Percentiles rank a stretch among this genome's conserved stretches.
phyloP scores from a whole-genome alignment of 2,888 invertebrate species.

The Noctuana brunneofusca region DNA sequence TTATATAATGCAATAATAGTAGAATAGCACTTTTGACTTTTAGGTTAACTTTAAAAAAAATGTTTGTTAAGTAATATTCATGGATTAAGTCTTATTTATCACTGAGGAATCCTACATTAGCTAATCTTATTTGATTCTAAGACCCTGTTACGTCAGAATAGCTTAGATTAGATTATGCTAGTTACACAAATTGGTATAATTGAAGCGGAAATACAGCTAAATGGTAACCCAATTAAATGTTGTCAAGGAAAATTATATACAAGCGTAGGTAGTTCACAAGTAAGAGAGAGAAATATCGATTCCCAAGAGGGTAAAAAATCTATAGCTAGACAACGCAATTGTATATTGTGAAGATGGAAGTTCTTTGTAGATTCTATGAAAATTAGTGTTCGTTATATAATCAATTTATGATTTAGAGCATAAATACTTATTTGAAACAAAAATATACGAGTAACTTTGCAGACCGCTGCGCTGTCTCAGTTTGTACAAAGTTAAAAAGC shows the following conservation, averaged over 20 bases:
- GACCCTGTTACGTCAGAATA: not conserved
- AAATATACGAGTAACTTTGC: constrained; percentile 21
- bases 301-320: too few relatives aligned
- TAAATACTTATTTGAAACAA: constrained; percentile 31
- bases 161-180: not conserved
- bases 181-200: constrained; percentile 1
- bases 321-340: too few relatives aligned
- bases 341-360: too few relatives aligned
- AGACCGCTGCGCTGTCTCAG: constrained; percentile 41
- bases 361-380: not conserved
- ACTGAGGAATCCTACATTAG: too few relatives aligned
- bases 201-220: not conserved
- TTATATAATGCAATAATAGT: too few relatives aligned
- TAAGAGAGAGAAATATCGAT: too few relatives aligned
- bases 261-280: not conserved
- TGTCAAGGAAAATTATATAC: not conserved
- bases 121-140: not conserved
- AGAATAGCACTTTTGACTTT: too few relatives aligned
- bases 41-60: too few relatives aligned
- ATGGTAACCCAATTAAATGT: not conserved
- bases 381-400: constrained; percentile 14
- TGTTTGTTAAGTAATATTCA: too few relatives aligned
- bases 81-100: too few relatives aligned
- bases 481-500: constrained; percentile 51
- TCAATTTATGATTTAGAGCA: constrained; percentile 19